A percentile compares a stretch with the other conserved stretches of the same genome.
phyloP scores from a whole-genome alignment of 2,888 invertebrate genomes.

The Plebejus anna region DNA sequence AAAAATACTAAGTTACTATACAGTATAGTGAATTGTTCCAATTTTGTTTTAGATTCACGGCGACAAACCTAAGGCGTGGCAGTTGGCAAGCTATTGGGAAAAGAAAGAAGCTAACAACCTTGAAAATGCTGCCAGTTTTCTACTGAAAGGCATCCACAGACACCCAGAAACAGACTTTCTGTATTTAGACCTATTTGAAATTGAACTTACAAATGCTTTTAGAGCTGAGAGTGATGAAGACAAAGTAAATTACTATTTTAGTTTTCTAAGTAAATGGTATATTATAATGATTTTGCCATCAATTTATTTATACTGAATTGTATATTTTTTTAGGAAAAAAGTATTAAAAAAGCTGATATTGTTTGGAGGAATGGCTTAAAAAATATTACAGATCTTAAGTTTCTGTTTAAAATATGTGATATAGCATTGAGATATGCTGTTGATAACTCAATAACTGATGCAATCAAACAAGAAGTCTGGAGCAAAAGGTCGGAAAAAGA shows the following conservation, averaged over 20 bases:
- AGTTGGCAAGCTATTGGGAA: slow-evolving; percentile 89
- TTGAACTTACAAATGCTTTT: slow-evolving; percentile 57
- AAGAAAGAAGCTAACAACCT: slow-evolving; percentile 83
- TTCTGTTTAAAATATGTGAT: slow-evolving; percentile 81
- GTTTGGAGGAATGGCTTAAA: slow-evolving; percentile 82
- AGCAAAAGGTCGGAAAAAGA: slow-evolving; percentile 51
- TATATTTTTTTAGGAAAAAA: slow-evolving; percentile 57
- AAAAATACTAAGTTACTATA: too few species aligned
- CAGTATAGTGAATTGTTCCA: not conserved
- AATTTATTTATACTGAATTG: too few species aligned
- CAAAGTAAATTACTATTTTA: slow-evolving; percentile 50
- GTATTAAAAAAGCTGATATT: slow-evolving; percentile 77
- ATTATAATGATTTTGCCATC: too few species aligned
- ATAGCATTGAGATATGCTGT: slow-evolving; percentile 79
- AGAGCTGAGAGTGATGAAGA: slow-evolving; percentile 59
- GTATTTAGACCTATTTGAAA: slow-evolving; percentile 81
- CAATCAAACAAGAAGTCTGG: slow-evolving; percentile 66
- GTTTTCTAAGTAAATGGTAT: too few species aligned
- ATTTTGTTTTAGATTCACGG: slow-evolving; percentile 81
- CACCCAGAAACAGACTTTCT: slow-evolving; percentile 85
- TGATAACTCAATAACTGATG: slow-evolving; percentile 73
- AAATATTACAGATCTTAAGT: slow-evolving; percentile 75
- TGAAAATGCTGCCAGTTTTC: slow-evolving; percentile 84
- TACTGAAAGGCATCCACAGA: slow-evolving; percentile 87
- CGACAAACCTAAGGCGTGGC: slow-evolving; percentile 87